Evolutionary conservation across 1,140 invertebrate genomes (phyloP).

Genomic region (Saccostrea echinata): DNA sequence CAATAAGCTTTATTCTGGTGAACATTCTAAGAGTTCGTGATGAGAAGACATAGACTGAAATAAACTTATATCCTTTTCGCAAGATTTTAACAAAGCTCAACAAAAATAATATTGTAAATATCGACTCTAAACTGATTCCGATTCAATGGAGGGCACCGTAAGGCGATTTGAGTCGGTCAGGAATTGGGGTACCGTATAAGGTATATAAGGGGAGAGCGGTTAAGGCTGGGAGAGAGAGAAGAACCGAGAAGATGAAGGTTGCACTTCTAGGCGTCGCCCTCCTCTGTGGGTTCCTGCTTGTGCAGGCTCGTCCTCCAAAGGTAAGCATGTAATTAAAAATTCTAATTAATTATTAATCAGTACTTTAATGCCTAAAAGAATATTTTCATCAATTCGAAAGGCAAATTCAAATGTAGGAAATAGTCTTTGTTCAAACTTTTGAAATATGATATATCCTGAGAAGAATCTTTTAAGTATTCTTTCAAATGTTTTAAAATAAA

Average conservation of each 20-base stretch:
- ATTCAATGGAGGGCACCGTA: not conserved
- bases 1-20: too few relatives aligned
- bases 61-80: not conserved
- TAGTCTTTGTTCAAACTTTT: too few relatives aligned
- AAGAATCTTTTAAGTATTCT: too few relatives aligned
- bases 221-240: not conserved
- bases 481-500: too few relatives aligned
- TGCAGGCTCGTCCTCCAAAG: not conserved
- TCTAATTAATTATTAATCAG: not conserved
- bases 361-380: too few relatives aligned
- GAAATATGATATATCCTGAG: too few relatives aligned
- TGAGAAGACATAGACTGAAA: too few relatives aligned
- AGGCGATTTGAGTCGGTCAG: slow-evolving; percentile 12
- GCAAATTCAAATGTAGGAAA: too few relatives aligned
- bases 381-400: too few relatives aligned
- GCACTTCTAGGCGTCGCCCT: not conserved
- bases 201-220: not conserved
- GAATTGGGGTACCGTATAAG: not conserved
- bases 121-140: not conserved
- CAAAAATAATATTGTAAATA: not conserved
- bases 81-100: not conserved
- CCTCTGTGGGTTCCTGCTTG: not conserved
- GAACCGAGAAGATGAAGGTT: not conserved
- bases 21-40: too few relatives aligned
- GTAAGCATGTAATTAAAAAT: not conserved